Percentiles rank a stretch among this genome's conserved stretches.
phyloP scores from a whole-genome alignment of 2,888 invertebrate genomes.

The Limnephilus auricula region DNA sequence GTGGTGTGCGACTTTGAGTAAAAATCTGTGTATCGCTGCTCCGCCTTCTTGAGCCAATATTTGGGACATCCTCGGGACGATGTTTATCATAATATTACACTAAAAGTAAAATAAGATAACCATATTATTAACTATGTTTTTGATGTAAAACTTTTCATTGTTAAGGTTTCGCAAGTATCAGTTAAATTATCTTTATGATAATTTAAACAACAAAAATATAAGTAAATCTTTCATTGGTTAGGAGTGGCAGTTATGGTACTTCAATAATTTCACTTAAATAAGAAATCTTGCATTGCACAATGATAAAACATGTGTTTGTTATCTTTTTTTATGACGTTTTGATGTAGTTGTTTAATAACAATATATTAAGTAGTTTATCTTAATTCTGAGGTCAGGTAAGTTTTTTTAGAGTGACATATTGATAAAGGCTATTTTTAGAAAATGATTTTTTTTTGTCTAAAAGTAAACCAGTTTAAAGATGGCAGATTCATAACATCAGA shows the following conservation, averaged over 20 bases:
- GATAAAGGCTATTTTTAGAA: conserved; percentile 3
- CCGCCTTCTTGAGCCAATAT: no score
- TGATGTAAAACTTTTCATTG: no score
- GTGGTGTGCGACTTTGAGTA: no score
- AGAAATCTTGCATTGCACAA: no score
- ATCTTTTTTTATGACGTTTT: not conserved
- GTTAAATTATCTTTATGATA: not conserved
- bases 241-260: conserved; percentile 24
- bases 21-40: no score
- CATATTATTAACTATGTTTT: no score
- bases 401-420: not conserved
- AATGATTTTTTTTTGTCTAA: not conserved
- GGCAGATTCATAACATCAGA: not conserved
- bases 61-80: no score
- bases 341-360: not conserved
- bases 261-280: not conserved
- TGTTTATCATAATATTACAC: no score
- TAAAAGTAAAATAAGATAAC: not conserved
- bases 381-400: not conserved
- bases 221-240: not conserved
- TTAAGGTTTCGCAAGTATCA: no score
- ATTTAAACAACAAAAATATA: not conserved
- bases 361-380: not conserved
- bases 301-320: not conserved
- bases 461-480: not conserved